A percentile compares a stretch with the other conserved stretches of the same genome.
Evolutionary conservation across 2,888 invertebrate species (phyloP).

Genomic region (Papilio demoleus): DNA sequence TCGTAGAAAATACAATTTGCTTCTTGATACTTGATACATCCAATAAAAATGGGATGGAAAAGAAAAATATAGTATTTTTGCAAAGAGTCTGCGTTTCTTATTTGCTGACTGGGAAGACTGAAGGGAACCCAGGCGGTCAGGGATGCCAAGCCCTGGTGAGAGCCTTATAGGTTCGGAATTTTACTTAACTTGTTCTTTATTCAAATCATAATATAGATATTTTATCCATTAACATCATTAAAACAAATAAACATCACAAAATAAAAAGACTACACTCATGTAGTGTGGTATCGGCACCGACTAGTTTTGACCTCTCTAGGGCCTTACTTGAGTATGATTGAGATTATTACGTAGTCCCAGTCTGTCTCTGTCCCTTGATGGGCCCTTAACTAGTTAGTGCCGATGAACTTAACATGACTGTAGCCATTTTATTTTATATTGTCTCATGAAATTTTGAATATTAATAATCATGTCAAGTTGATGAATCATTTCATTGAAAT

Average conservation of each 20-base stretch:
- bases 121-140: slow-evolving; percentile 82
- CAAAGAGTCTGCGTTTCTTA: slow-evolving; percentile 82
- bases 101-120: slow-evolving; percentile 83
- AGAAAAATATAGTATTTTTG: slow-evolving; percentile 79
- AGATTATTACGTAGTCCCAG: neutral
- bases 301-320: neutral
- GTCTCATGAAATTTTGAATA: neutral
- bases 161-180: slow-evolving; percentile 82
- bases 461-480: slow-evolving; percentile 42
- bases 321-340: neutral
- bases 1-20: slow-evolving; percentile 54
- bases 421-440: neutral
- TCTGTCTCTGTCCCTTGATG: neutral
- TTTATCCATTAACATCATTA: slow-evolving; percentile 54
- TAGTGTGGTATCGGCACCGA: neutral
- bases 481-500: slow-evolving; percentile 34
- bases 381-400: neutral
- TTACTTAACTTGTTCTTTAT: slow-evolving; percentile 70
- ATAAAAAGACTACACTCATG: neutral
- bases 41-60: slow-evolving; percentile 59
- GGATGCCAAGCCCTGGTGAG: slow-evolving; percentile 84
- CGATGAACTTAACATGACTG: neutral
- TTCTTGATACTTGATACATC: slow-evolving; percentile 55
- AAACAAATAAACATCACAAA: slow-evolving; percentile 46
- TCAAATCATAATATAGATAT: slow-evolving; percentile 56